phyloP scores from a whole-genome alignment of 2,113 vertebrate genomes.

The Synodontis membranacea region DNA sequence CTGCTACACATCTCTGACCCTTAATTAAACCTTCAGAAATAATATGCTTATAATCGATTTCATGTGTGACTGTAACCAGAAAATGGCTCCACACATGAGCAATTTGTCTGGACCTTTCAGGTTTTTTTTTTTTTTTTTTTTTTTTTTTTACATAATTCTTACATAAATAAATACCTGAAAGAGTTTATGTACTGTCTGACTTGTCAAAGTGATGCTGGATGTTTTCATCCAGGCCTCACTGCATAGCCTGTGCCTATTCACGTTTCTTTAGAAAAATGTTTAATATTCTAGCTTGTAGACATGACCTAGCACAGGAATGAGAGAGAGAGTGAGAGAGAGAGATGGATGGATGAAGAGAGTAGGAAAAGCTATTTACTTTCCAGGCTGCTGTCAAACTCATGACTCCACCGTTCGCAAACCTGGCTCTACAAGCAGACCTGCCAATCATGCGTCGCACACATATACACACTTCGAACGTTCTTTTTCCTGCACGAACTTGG shows the following conservation, averaged over 20 bases:
- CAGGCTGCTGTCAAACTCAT: conserved; percentile 59
- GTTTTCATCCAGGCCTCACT: conserved; percentile 13
- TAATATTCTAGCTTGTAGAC: conserved; percentile 46
- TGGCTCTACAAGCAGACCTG: conserved; percentile 44
- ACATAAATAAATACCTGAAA: conserved; percentile 14
- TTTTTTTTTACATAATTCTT: neutral
- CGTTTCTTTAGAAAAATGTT: conserved; percentile 3
- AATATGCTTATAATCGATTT: neutral
- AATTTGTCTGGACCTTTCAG: conserved; percentile 20
- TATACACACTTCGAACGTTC: conserved; percentile 15
- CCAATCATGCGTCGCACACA: conserved; percentile 33
- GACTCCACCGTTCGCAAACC: conserved; percentile 38
- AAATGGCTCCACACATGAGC: conserved; percentile 12
- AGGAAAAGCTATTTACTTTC: conserved; percentile 54
- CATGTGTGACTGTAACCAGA: neutral
- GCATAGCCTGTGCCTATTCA: neutral
- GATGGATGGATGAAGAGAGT: conserved; percentile 25
- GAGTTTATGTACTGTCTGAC: conserved; percentile 39
- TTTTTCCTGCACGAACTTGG: neutral
- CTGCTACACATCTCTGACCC: neutral
- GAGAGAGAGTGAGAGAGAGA: neutral
- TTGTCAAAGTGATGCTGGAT: conserved; percentile 35
- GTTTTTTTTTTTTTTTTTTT: neutral
- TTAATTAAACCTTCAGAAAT: neutral
- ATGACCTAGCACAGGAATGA: conserved; percentile 49